A percentile compares a stretch with the other conserved stretches of the same genome.
Conservation (phyloP, 2,113 vertebrate genomes). For the Plecturocebus donacophilus region DNA sequence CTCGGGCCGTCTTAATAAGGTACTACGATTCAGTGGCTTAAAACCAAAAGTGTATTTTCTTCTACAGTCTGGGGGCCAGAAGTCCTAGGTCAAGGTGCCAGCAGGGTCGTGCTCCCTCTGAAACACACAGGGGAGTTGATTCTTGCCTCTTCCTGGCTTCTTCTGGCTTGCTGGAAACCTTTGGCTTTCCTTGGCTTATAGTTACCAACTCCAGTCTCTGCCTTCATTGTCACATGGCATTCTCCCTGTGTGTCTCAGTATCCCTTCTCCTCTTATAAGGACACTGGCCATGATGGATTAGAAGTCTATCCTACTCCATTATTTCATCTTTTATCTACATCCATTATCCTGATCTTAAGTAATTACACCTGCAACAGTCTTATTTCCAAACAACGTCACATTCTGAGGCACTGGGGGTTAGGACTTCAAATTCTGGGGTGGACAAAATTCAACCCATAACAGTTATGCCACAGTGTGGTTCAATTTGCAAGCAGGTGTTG, state of each 20-base stretch:
- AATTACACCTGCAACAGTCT: background rate
- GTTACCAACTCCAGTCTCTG: background rate
- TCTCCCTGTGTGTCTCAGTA: background rate
- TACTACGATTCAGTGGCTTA: background rate
- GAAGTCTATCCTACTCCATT: too few species aligned
- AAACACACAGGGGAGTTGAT: background rate
- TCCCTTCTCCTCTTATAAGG: background rate
- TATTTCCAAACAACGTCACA: background rate
- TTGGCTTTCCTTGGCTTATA: background rate
- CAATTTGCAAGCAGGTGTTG: background rate
- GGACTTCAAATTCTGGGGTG: background rate
- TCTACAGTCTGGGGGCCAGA: background rate
- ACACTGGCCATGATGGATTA: background rate
- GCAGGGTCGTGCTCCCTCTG: background rate
- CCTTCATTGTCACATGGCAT: fast-evolving
- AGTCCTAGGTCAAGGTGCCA: background rate
- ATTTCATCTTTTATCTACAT: too few species aligned
- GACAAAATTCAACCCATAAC: background rate
- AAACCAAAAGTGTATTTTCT: background rate
- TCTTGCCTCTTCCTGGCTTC: too few species aligned
- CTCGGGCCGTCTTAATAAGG: background rate
- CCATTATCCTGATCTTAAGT: background rate
- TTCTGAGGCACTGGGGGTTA: background rate
- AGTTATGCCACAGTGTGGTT: background rate
- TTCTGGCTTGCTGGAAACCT: background rate